These are phyloP conservation scores for Halcyon leucocephala DNA, from an alignment of 2,797 vertebrate species.

Conservation along the genomic window DNA sequence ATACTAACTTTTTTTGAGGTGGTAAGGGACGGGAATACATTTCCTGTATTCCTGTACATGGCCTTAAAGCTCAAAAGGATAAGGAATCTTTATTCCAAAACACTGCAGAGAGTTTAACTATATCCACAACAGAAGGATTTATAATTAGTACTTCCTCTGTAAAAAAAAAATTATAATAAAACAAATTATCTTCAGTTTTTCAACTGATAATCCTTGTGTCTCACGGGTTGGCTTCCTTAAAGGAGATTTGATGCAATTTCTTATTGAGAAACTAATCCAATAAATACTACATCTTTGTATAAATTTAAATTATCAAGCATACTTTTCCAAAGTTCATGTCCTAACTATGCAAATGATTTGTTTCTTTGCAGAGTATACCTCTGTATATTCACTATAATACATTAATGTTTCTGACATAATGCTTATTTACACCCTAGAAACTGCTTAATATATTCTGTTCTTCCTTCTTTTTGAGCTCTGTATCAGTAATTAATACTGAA, in stretches of 20 bases:
- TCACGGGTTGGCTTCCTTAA: background rate
- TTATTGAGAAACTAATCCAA: background rate
- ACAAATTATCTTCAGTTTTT: background rate
- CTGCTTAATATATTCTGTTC: background rate
- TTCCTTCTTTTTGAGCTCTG: background rate
- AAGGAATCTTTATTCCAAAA: fast-evolving
- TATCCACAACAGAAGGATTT: background rate
- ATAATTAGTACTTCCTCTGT: background rate
- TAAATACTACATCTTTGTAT: background rate
- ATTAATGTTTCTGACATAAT: background rate
- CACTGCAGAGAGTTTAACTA: background rate
- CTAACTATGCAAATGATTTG: background rate
- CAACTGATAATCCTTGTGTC: background rate
- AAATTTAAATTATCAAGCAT: background rate
- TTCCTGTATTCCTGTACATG: background rate
- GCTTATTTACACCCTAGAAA: background rate
- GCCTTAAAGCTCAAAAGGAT: background rate
- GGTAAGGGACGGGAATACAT: background rate
- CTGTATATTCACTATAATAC: background rate
- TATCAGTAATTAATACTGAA: background rate
- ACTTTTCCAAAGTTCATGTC: background rate
- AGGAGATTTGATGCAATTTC: background rate
- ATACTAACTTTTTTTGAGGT: background rate
- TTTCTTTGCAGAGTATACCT: background rate
- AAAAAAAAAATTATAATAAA: background rate